A percentile compares a stretch with the other conserved stretches of the same genome.
phyloP scores from a whole-genome alignment of 2,797 vertebrate species.

The Alosa sapidissima region DNA sequence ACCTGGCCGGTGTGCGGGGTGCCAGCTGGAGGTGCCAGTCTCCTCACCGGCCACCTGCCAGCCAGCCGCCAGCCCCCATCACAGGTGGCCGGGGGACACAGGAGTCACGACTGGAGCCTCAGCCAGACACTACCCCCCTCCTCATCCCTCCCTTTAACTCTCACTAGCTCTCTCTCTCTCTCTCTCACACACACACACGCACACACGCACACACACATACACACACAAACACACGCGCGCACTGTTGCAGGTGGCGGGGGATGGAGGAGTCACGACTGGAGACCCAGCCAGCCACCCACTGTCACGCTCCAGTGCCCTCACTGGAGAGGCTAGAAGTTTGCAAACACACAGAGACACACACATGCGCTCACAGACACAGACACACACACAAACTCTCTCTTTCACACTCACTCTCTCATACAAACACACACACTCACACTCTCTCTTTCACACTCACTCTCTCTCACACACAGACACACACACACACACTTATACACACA shows the following conservation, averaged over 20 bases:
- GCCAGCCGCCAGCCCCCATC: slow-evolving; percentile 57
- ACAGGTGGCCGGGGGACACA: slow-evolving; percentile 51
- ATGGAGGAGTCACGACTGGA: slow-evolving; percentile 63
- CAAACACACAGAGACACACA: background rate
- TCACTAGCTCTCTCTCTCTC: background rate
- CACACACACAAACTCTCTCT: background rate
- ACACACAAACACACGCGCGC: background rate
- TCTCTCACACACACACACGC: background rate
- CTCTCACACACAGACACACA: background rate
- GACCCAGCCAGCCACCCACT: slow-evolving; percentile 53
- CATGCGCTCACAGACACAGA: background rate
- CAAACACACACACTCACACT: background rate
- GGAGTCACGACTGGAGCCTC: slow-evolving; percentile 63
- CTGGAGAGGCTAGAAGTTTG: slow-evolving; percentile 43
- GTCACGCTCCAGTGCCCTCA: slow-evolving; percentile 65
- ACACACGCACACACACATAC: background rate
- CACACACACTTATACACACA: background rate
- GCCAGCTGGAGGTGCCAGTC: slow-evolving; percentile 60
- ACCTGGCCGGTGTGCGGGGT: slow-evolving; percentile 36
- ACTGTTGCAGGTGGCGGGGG: slow-evolving; percentile 58
- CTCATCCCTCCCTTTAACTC: slow-evolving; percentile 16
- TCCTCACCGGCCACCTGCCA: slow-evolving; percentile 57
- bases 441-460: no score
- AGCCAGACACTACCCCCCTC: slow-evolving; percentile 40
- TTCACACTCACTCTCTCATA: no score